Evolutionary conservation across 2,888 invertebrate genomes (phyloP).

Genomic region (Tridacna crocea): DNA sequence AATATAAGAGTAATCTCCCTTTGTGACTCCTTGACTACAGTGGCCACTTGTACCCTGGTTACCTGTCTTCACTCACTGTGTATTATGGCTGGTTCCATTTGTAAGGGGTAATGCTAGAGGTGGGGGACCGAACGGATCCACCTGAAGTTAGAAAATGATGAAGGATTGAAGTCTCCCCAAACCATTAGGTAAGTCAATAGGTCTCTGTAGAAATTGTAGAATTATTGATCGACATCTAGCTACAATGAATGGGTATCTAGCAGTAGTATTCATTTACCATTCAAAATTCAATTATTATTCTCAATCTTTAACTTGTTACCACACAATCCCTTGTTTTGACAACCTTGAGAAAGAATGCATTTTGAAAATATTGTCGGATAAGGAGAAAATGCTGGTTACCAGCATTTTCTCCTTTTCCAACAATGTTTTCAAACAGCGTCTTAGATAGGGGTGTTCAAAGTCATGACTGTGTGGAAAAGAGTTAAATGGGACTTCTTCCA

Average conservation of each 20-base stretch:
- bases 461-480: too few relatives aligned
- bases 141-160: conserved; percentile 63
- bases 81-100: conserved; percentile 24
- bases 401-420: neutral
- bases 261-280: too few relatives aligned
- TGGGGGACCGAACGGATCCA: conserved; percentile 83
- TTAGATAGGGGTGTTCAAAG: neutral
- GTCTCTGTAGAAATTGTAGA: too few relatives aligned
- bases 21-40: too few relatives aligned
- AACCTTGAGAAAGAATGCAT: too few relatives aligned
- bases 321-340: too few relatives aligned
- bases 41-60: neutral
- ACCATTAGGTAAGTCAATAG: neutral
- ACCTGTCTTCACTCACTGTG: neutral
- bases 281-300: too few relatives aligned
- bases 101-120: conserved; percentile 73
- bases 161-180: neutral
- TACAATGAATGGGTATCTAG: too few relatives aligned
- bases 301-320: too few relatives aligned
- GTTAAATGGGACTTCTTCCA: too few relatives aligned
- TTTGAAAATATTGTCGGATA: neutral
- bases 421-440: neutral
- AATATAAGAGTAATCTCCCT: too few relatives aligned
- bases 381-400: neutral
- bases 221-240: too few relatives aligned